A percentile compares a stretch with the other conserved stretches of the same genome.
Evolutionary conservation across 2,888 invertebrate species (phyloP).

Genomic region (Hyalella azteca): DNA sequence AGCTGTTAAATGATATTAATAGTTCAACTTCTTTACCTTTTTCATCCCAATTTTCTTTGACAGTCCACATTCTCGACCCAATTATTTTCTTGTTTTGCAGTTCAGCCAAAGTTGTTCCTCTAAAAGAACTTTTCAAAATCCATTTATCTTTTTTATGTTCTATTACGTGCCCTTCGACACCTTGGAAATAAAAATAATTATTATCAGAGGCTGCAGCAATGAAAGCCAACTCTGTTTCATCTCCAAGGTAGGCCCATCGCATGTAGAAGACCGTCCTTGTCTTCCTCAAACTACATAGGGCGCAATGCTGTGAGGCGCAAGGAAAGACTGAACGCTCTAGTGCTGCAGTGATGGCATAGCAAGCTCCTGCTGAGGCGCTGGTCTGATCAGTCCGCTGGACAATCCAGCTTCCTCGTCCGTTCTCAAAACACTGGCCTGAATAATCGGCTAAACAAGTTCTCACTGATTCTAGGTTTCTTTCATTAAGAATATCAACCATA

Average conservation of each 20-base stretch:
- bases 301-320: not conserved
- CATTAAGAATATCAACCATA: not conserved
- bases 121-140: not conserved
- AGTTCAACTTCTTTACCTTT: not conserved
- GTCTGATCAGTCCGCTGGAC: not conserved
- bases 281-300: not conserved
- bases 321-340: not conserved
- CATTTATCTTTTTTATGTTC: not conserved
- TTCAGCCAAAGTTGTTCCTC: not conserved
- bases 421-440: not conserved
- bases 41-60: not conserved
- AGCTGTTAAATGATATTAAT: not conserved
- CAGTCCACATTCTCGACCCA: not conserved
- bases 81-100: not conserved
- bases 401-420: not conserved
- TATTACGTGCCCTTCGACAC: not conserved
- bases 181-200: conserved; percentile 8
- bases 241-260: not conserved
- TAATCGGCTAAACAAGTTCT: not conserved
- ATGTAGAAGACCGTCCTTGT: not conserved
- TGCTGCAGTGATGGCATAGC: not conserved
- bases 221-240: not conserved
- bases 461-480: not conserved
- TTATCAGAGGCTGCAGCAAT: not conserved
- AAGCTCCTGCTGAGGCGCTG: not conserved